Conservation (phyloP, 2,888 invertebrate genomes). For the Sicus ferrugineus region DNA sequence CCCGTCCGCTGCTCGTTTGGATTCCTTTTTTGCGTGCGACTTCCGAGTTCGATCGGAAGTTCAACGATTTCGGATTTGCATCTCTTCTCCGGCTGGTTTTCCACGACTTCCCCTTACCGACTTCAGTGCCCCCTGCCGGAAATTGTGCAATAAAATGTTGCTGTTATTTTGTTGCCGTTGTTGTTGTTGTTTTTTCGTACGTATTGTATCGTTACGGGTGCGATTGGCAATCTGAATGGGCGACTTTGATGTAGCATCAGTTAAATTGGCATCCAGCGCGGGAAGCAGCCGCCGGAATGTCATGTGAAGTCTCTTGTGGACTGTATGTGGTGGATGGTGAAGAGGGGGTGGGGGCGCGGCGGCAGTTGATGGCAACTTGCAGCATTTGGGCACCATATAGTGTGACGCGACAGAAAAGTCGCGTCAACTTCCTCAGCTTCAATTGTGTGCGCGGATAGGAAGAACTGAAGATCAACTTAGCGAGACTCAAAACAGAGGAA, state of each 20-base stretch:
- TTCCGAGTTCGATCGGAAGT: conserved; percentile 38
- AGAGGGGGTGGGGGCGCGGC: background rate
- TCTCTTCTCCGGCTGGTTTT: conserved; percentile 40
- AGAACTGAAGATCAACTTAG: conserved; percentile 56
- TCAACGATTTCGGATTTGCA: conserved; percentile 46
- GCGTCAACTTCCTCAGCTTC: conserved; percentile 41
- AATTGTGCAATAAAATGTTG: conserved; percentile 58
- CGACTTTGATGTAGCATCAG: conserved; percentile 39
- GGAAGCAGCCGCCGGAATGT: conserved; percentile 21
- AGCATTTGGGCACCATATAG: conserved; percentile 19
- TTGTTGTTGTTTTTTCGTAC: conserved; percentile 20
- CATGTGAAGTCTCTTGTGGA: background rate
- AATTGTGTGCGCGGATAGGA: conserved; percentile 53
- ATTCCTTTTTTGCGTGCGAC: conserved; percentile 38
- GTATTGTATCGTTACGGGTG: conserved; percentile 23
- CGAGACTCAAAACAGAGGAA: conserved; percentile 30
- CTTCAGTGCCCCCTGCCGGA: no score
- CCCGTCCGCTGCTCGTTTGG: background rate
- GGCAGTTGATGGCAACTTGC: background rate
- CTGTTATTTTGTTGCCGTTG: conserved; percentile 50
- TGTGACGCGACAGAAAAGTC: background rate
- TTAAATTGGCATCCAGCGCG: conserved; percentile 33
- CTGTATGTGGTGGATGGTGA: background rate
- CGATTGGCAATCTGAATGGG: conserved; percentile 34
- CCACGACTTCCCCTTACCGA: conserved; percentile 31